These are phyloP conservation scores for Tipula confusa DNA, from an alignment of 2,888 invertebrate species.

Conservation along the genomic window DNA sequence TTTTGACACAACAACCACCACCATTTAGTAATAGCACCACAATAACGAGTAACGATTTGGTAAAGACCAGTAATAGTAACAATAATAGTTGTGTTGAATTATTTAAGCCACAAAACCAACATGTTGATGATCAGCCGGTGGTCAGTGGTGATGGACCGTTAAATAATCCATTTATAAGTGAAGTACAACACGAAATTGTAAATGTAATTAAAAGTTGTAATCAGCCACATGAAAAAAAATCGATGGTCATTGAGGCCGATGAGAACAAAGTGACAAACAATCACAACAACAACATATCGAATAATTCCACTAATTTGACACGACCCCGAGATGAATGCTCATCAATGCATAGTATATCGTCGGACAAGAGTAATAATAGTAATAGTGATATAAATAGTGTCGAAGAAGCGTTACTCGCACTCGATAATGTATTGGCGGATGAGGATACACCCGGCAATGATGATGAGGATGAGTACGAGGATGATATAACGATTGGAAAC, in stretches of 20 bases:
- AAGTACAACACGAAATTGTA: not conserved
- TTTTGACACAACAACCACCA: not conserved
- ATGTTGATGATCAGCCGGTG: not conserved
- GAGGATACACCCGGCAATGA: conserved; percentile 32
- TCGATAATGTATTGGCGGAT: conserved; percentile 36
- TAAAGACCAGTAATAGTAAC: not conserved
- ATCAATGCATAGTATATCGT: conserved; percentile 35
- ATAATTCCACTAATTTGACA: not conserved
- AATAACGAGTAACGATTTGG: not conserved
- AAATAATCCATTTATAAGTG: not conserved
- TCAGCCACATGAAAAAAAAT: not conserved
- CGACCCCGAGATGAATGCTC: conserved; percentile 32
- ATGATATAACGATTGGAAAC: conserved; percentile 32
- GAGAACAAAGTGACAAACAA: not conserved
- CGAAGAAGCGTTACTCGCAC: conserved; percentile 38
- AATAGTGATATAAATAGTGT: conserved; percentile 36
- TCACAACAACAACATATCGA: not conserved
- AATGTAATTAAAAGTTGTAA: not conserved
- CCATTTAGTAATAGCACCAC: not conserved
- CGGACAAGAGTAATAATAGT: conserved; percentile 34
- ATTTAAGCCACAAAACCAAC: not conserved
- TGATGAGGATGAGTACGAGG: conserved; percentile 33
- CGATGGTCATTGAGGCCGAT: not conserved
- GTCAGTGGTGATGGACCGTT: not conserved
- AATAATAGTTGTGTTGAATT: not conserved